Percentiles rank a stretch among this genome's conserved stretches.
These are phyloP conservation scores for Atrina japonica DNA, from an alignment of 2,888 invertebrate genomes.

Conservation along the genomic window DNA sequence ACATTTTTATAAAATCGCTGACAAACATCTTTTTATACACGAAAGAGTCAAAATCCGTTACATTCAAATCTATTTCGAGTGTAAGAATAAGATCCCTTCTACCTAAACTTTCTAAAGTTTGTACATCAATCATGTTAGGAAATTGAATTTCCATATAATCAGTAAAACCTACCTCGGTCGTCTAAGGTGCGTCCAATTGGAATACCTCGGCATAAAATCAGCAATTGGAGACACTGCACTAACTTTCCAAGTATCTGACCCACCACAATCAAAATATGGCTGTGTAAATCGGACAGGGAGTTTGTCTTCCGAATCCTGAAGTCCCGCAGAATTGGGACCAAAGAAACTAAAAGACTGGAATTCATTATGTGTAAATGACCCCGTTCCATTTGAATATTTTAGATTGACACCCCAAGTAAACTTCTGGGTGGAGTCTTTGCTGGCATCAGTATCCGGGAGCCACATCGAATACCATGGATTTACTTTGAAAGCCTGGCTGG, in stretches of 20 bases:
- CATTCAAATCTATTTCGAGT: too few relatives aligned
- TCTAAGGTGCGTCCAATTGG: conserved; percentile 71
- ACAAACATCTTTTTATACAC: too few relatives aligned
- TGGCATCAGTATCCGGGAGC: conserved; percentile 40
- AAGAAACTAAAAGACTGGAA: conserved; percentile 67
- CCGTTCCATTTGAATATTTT: conserved; percentile 73
- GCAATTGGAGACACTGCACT: conserved; percentile 96
- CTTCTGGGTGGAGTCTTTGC: conserved; percentile 76
- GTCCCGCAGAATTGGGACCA: conserved; percentile 71
- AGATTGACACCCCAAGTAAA: conserved; percentile 70
- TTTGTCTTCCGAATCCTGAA: conserved; percentile 45
- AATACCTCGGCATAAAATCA: conserved; percentile 90
- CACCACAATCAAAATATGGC: conserved; percentile 97
- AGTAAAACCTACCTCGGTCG: conserved; percentile 71
- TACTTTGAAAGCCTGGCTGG: conserved; percentile 76
- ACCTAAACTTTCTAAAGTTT: too few relatives aligned
- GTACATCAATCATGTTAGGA: too few relatives aligned
- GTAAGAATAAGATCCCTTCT: too few relatives aligned
- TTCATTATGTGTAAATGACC: conserved; percentile 63
- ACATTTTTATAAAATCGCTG: too few relatives aligned
- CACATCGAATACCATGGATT: conserved; percentile 44
- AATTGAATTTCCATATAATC: too few relatives aligned
- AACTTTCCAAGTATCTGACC: conserved; percentile 96
- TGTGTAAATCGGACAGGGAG: conserved; percentile 96
- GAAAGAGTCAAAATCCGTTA: too few relatives aligned